These are phyloP conservation scores for Melanotaenia parkinsoni DNA, from an alignment of 2,797 vertebrate genomes.

Conservation along the genomic window DNA sequence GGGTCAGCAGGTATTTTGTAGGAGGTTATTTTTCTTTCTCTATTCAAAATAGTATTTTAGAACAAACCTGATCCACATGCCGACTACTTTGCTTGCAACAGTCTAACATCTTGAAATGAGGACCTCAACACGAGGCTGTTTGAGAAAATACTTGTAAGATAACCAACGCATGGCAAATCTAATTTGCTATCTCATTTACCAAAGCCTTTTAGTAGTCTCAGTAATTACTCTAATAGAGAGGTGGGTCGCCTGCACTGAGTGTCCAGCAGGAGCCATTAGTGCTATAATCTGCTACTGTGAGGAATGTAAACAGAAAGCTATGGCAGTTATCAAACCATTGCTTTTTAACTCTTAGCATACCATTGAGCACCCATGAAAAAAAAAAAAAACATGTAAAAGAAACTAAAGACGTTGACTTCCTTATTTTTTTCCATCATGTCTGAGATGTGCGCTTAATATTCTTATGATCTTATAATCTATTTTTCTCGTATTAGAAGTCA, in stretches of 20 bases:
- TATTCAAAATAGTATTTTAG: neutral
- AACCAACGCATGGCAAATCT: conserved; percentile 30
- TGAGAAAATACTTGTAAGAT: conserved; percentile 18
- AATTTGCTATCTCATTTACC: conserved; percentile 30
- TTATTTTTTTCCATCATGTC: conserved; percentile 1
- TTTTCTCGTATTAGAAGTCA: conserved; percentile 5
- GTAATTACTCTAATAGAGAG: conserved; percentile 44
- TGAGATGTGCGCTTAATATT: conserved; percentile 15
- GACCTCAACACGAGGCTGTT: neutral
- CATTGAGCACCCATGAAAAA: neutral
- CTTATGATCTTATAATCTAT: neutral
- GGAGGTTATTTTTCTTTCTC: neutral
- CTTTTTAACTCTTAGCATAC: conserved; percentile 3
- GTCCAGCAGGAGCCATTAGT: conserved; percentile 44
- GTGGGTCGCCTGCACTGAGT: conserved; percentile 24
- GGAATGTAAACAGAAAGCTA: conserved; percentile 38
- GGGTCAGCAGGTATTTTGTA: neutral
- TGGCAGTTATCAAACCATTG: conserved; percentile 21
- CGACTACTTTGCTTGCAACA: neutral
- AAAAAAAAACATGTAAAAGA: neutral
- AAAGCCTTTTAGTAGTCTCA: conserved; percentile 24
- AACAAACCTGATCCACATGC: neutral
- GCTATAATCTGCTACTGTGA: conserved; percentile 35
- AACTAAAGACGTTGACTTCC: conserved; percentile 5
- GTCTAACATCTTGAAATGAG: neutral